Base-by-base conservation (phyloP, 2,113 vertebrate genomes). In the Rattus rattus region DNA sequence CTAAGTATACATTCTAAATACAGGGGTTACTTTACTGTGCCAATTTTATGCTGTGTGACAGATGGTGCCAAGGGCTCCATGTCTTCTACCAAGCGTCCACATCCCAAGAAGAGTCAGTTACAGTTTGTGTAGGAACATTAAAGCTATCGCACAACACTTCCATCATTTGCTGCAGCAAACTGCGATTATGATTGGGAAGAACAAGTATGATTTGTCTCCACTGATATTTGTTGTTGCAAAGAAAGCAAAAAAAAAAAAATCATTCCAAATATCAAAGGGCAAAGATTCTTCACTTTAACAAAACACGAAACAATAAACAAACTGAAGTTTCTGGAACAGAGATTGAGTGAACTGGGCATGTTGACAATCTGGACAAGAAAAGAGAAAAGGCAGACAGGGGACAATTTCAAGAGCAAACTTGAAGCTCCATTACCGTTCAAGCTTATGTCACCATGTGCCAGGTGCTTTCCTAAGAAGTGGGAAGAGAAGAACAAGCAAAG, bases 181-280 rank as follows among this genome's bases (percentile, higher is more conserved):
- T n/a, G 36, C 19, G 76, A 33, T 85, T 86, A 76, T 86, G n/a
- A 65, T 88, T 69, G 39, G 54, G 24, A 94, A 96, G 3, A 77
- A 91, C n/a, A 43, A 65, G n/a, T 47, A n/a, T 63, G 12, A 47
- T 67, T 85, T 95, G 17, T 59, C 22, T 91, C 33, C 9, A 85
- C 65, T 65, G 36, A 43, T 79, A 95, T 92, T 86, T 89, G 33
- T 24, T 87, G 19, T 49, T 92, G 56, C 43, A 24, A 75, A 80
- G 43, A 85, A 65, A 81, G 47, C 43, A 43, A 67, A 67, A 20
- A 5, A 67, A 20, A 5, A 49, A 36, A 39, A 54, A 52, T 47
- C 79, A 73, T 47, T 54, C 17, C 1, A 85, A 94, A 83, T 92
- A 92, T 90, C 75, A 97, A 94, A 95, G 63, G 11, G 19, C 73